Conservation (phyloP, 2,113 vertebrate species). For the Eudorcas thomsonii region DNA sequence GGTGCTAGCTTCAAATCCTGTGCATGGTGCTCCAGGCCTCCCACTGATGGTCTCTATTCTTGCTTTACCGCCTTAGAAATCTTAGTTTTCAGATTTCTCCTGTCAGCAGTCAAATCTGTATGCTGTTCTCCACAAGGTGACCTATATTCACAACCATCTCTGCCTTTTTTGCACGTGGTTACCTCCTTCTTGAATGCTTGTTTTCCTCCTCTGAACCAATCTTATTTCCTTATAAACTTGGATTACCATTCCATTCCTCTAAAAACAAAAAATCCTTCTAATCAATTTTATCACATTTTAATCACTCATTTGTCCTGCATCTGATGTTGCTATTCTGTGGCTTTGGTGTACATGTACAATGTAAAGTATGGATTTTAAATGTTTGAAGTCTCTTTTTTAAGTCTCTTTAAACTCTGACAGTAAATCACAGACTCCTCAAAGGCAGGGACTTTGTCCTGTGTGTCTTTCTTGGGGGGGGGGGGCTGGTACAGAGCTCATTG, state of each 20-base stretch:
- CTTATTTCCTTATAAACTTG: neutral
- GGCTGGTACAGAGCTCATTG: neutral
- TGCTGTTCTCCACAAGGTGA: neutral
- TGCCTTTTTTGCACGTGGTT: neutral
- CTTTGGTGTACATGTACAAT: neutral
- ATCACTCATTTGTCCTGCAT: neutral
- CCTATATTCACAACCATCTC: neutral
- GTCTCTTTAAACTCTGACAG: neutral
- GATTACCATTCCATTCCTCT: neutral
- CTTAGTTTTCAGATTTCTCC: neutral
- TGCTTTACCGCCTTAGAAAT: neutral
- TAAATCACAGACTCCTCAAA: neutral
- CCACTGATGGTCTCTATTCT: neutral
- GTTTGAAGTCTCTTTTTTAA: conserved; percentile 6
- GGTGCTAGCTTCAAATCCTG: neutral
- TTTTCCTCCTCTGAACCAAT: neutral
- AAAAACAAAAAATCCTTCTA: neutral
- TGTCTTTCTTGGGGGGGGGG: neutral
- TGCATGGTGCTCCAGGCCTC: neutral
- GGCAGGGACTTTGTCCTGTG: neutral
- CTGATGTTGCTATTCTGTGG: neutral
- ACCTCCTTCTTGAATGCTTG: neutral
- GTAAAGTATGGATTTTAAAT: conserved; percentile 3
- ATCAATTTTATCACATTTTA: neutral
- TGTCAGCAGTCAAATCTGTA: neutral